Evolutionary conservation across 1,140 invertebrate genomes (phyloP).

Genomic region (Cherax destructor): DNA sequence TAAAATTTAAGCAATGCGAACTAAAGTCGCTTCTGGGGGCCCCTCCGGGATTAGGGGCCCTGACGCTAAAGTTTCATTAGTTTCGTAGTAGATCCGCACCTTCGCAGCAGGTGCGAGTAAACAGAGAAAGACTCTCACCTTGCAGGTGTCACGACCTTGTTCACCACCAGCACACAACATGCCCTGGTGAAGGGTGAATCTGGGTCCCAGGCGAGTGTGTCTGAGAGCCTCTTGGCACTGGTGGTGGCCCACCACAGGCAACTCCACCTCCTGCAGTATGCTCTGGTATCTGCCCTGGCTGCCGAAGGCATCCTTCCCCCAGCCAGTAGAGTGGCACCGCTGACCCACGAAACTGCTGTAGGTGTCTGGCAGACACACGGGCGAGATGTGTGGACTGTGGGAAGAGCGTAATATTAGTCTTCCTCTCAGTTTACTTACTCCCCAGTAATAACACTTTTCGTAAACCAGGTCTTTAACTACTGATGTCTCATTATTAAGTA

Average conservation of each 20-base stretch:
- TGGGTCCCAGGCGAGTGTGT: slow-evolving; percentile 67
- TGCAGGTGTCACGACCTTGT: slow-evolving; percentile 87
- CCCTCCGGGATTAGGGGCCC: too few relatives aligned
- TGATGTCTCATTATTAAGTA: too few relatives aligned
- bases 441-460: not conserved
- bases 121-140: slow-evolving; percentile 64
- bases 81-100: too few relatives aligned
- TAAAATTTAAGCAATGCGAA: too few relatives aligned
- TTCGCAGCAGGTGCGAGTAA: not conserved
- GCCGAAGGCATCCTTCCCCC: slow-evolving; percentile 87
- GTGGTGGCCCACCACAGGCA: slow-evolving; percentile 66
- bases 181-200: slow-evolving; percentile 76
- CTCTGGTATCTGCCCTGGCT: slow-evolving; percentile 81
- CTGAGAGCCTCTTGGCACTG: slow-evolving; percentile 67
- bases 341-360: slow-evolving; percentile 80
- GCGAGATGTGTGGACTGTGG: slow-evolving; percentile 81
- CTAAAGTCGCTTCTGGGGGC: too few relatives aligned
- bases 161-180: slow-evolving; percentile 94
- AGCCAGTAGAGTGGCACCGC: slow-evolving; percentile 85
- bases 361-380: slow-evolving; percentile 81
- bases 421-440: not conserved
- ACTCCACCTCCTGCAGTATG: slow-evolving; percentile 78
- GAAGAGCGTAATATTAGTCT: not conserved
- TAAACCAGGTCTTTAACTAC: too few relatives aligned
- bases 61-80: too few relatives aligned